phyloP scores from a whole-genome alignment of 2,888 invertebrate species.

The Yponomeuta cagnagella region DNA sequence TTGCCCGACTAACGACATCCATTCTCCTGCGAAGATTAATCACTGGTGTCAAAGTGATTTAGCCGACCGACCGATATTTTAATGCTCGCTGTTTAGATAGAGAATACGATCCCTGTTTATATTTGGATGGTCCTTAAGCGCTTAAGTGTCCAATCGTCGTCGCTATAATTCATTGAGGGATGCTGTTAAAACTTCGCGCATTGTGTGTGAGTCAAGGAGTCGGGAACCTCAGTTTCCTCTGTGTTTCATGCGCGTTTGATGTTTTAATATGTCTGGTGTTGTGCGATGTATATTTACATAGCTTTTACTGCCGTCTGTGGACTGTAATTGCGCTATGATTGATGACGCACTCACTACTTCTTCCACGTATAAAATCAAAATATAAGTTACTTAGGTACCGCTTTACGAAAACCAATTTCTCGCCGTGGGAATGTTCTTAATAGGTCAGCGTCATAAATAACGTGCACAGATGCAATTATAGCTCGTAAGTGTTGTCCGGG shows the following conservation, averaged over 20 bases:
- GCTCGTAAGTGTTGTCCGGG: slow-evolving; percentile 22
- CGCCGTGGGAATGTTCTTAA: slow-evolving; percentile 13
- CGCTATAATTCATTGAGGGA: slow-evolving; percentile 41
- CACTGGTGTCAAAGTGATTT: slow-evolving; percentile 71
- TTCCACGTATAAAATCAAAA: neutral
- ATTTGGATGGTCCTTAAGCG: slow-evolving; percentile 58
- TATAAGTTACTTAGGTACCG: neutral
- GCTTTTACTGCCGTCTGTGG: neutral
- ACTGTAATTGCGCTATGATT: neutral
- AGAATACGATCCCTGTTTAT: slow-evolving; percentile 61
- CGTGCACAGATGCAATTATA: slow-evolving; percentile 40
- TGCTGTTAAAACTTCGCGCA: slow-evolving; percentile 20
- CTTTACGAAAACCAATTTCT: slow-evolving; percentile 2
- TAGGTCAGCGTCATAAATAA: slow-evolving; percentile 20
- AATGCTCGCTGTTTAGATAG: slow-evolving; percentile 68
- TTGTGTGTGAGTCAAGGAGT: slow-evolving; percentile 36
- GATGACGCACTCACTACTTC: neutral
- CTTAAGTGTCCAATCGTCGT: slow-evolving; percentile 54
- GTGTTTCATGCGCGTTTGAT: neutral
- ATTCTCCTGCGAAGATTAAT: slow-evolving; percentile 71
- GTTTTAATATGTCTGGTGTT: neutral
- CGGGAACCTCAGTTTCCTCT: slow-evolving; percentile 16
- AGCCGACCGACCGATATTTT: slow-evolving; percentile 71
- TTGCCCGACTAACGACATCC: slow-evolving; percentile 71
- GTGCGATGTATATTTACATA: neutral